A percentile compares a stretch with the other conserved stretches of the same genome.
Evolutionary conservation across 2,888 invertebrate species (phyloP).

Genomic region (Cryptocephalus primarius): DNA sequence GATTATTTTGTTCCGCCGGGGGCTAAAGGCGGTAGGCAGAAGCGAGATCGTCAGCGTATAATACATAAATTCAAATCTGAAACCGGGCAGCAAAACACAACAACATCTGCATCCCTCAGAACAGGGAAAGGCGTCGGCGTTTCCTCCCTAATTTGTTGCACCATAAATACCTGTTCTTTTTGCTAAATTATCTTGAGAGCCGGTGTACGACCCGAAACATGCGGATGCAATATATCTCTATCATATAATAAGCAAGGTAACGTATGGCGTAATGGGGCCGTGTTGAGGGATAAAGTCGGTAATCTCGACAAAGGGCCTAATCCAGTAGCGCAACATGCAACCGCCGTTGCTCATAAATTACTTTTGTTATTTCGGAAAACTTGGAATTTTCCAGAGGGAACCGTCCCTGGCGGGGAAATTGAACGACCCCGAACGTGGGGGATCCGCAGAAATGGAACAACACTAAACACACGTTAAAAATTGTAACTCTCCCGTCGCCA

Average conservation of each 20-base stretch:
- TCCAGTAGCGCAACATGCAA: constrained; percentile 4
- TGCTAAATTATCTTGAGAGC: constrained; percentile 27
- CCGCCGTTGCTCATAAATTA: background rate
- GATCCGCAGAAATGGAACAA: too few relatives aligned
- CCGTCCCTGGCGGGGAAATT: too few relatives aligned
- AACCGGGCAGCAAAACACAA: too few relatives aligned
- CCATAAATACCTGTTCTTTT: constrained; percentile 20
- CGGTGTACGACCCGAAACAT: constrained; percentile 24
- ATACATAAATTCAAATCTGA: too few relatives aligned
- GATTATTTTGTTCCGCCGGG: background rate
- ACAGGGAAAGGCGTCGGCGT: too few relatives aligned
- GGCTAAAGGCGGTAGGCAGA: too few relatives aligned
- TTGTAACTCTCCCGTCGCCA: too few relatives aligned
- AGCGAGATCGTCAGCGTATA: too few relatives aligned
- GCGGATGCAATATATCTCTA: constrained; percentile 33
- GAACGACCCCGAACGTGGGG: too few relatives aligned
- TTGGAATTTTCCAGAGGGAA: too few relatives aligned
- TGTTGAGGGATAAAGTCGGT: constrained; percentile 26
- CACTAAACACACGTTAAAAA: too few relatives aligned
- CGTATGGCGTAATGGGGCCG: constrained; percentile 27
- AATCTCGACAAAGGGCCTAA: constrained; percentile 19
- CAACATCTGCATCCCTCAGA: too few relatives aligned
- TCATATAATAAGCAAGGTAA: constrained; percentile 32
- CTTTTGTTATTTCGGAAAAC: background rate
- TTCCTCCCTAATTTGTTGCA: constrained; percentile 17